Evolutionary conservation across 2,113 vertebrate genomes (phyloP).

Genomic region (Chamaea fasciata): DNA sequence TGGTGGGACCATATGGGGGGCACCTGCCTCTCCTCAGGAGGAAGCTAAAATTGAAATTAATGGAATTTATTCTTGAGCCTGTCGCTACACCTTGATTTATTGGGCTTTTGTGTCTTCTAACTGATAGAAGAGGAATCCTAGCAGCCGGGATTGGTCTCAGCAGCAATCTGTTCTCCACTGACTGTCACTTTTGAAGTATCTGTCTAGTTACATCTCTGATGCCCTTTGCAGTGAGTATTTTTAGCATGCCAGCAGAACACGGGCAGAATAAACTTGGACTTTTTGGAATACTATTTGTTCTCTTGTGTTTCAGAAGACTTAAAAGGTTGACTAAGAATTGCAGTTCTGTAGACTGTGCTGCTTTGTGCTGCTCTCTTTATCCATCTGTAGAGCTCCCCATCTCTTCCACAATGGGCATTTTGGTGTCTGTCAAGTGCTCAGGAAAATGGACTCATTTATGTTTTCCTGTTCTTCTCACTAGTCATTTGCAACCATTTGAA

Average conservation of each 20-base stretch:
- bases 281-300: neutral
- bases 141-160: neutral
- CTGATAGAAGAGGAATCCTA: neutral
- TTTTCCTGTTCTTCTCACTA: neutral
- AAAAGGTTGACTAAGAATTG: neutral
- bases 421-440: neutral
- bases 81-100: neutral
- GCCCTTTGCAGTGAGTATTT: neutral
- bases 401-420: neutral
- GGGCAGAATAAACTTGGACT: neutral
- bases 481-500: neutral
- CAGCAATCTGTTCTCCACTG: neutral
- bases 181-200: neutral
- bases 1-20: neutral
- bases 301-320: neutral
- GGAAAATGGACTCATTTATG: slow-evolving; percentile 18
- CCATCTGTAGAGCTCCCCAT: neutral
- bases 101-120: neutral
- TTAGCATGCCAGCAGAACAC: neutral
- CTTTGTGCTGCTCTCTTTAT: neutral
- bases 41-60: neutral
- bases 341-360: neutral
- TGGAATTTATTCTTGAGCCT: neutral
- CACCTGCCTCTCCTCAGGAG: neutral
- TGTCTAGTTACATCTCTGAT: neutral